Conservation (phyloP, 2,113 vertebrate genomes). For the Menura novaehollandiae region DNA sequence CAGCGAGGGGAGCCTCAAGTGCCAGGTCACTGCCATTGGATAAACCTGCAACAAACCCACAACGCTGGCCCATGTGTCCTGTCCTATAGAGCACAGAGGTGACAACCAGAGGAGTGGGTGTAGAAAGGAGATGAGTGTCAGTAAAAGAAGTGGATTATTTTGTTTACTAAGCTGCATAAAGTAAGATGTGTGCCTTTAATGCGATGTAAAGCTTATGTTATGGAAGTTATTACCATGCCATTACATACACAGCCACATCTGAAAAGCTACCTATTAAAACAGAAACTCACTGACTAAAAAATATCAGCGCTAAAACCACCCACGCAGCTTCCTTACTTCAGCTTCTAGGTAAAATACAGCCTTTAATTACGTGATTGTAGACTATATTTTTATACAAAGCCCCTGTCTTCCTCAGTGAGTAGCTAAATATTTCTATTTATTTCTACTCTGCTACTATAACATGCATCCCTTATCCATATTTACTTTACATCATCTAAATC, state of each 20-base stretch:
- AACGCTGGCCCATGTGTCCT: rapidly evolving
- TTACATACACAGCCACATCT: neutral
- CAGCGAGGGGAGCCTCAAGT: neutral
- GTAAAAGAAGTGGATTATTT: neutral
- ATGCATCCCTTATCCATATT: neutral
- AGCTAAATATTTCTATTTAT: conserved; percentile 13
- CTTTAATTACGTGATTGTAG: neutral
- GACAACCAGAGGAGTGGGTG: neutral
- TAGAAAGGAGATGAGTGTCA: neutral
- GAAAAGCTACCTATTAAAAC: neutral
- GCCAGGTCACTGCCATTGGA: neutral
- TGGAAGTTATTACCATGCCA: neutral
- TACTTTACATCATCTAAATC: neutral
- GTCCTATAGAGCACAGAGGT: neutral
- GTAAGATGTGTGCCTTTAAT: neutral
- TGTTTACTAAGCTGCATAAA: neutral
- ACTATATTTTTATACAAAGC: neutral
- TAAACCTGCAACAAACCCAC: neutral
- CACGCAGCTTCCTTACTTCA: neutral
- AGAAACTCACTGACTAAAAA: conserved; percentile 1
- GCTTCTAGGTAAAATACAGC: neutral
- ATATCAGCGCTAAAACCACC: conserved; percentile 1
- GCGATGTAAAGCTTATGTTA: neutral
- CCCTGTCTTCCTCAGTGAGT: neutral
- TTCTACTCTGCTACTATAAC: neutral